Percentiles rank a stretch among this genome's conserved stretches.
These are phyloP conservation scores for Lasioglossum figueresi DNA, from an alignment of 2,888 invertebrate species.

Conservation along the genomic window DNA sequence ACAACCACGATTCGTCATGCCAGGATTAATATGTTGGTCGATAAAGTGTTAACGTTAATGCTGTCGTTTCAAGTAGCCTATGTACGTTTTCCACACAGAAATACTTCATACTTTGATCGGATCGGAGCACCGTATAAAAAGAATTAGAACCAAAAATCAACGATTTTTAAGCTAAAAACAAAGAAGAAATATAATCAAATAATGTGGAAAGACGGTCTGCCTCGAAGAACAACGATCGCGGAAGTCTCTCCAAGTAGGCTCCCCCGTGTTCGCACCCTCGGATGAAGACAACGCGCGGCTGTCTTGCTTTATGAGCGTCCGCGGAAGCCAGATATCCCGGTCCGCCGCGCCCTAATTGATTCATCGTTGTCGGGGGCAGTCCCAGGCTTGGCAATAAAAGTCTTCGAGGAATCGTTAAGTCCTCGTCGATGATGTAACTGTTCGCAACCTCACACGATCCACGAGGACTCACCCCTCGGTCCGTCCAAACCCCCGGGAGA, in stretches of 20 bases:
- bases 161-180: neutral
- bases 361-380: slow-evolving; percentile 28
- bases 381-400: slow-evolving; percentile 14
- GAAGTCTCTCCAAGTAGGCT: neutral
- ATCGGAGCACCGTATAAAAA: too few species aligned
- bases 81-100: too few species aligned
- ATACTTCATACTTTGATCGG: too few species aligned
- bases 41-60: too few species aligned
- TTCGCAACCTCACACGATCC: neutral
- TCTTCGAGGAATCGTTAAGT: slow-evolving; percentile 45
- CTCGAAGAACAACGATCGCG: neutral
- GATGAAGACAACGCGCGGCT: neutral
- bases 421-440: slow-evolving; percentile 20
- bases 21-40: too few species aligned
- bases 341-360: slow-evolving; percentile 49
- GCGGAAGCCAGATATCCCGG: neutral
- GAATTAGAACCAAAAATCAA: neutral
- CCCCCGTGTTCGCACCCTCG: neutral
- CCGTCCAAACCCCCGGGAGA: slow-evolving; percentile 34
- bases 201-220: neutral
- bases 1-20: too few species aligned
- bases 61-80: too few species aligned
- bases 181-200: neutral
- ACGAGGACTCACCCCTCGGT: slow-evolving; percentile 13
- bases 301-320: slow-evolving; percentile 9